Conservation (phyloP, 2,113 vertebrate genomes). For the Ptyas mucosa region DNA sequence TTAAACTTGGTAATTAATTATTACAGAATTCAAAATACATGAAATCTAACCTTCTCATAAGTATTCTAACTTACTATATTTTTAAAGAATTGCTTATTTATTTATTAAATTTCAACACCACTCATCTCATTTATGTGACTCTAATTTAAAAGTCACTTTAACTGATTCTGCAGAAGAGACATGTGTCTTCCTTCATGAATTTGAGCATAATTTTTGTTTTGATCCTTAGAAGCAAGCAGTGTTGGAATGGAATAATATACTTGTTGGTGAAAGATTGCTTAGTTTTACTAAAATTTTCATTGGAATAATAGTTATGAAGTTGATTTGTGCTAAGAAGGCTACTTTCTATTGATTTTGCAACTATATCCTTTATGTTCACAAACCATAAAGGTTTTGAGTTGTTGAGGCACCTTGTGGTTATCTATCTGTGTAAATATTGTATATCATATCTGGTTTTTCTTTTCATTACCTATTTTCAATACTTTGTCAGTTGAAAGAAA, state of each 20-base stretch:
- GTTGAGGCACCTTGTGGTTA: neutral
- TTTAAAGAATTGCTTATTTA: neutral
- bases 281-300: neutral
- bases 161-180: neutral
- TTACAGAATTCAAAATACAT: neutral
- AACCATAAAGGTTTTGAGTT: neutral
- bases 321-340: neutral
- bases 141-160: neutral
- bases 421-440: neutral
- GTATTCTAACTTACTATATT: neutral
- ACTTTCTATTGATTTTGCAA: neutral
- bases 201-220: neutral
- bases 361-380: neutral
- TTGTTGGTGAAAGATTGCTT: neutral
- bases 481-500: neutral
- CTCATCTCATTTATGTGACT: neutral
- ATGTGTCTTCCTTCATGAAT: neutral
- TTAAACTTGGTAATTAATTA: conserved; percentile 86
- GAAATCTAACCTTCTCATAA: neutral
- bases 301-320: neutral
- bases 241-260: neutral
- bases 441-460: neutral
- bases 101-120: neutral
- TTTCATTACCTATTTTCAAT: neutral
- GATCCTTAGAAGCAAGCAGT: neutral